phyloP scores from a whole-genome alignment of 2,113 vertebrate species.

The human region DNA sequence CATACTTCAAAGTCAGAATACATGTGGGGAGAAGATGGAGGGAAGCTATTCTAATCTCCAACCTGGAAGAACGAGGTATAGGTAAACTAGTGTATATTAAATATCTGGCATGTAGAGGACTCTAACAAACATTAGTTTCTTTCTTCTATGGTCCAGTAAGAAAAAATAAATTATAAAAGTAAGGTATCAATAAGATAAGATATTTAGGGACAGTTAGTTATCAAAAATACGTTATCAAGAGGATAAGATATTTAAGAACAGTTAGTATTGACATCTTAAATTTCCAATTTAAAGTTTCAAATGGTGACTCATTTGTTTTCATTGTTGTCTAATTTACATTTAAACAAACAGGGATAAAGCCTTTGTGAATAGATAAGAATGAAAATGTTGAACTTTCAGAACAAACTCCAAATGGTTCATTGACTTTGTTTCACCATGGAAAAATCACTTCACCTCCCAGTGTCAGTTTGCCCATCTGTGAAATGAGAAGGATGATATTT shows the following conservation, averaged over 20 bases:
- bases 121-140: background rate
- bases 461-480: slow-evolving; percentile 76
- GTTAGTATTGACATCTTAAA: background rate
- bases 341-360: background rate
- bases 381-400: slow-evolving; percentile 59
- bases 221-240: background rate
- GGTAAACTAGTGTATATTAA: background rate
- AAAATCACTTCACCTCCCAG: slow-evolving; percentile 60
- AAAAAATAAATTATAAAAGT: background rate
- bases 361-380: slow-evolving; percentile 31
- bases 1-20: slow-evolving; percentile 6
- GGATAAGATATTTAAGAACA: background rate
- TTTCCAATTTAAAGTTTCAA: slow-evolving; percentile 2
- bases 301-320: background rate
- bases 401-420: slow-evolving; percentile 63
- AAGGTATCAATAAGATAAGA: background rate
- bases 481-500: slow-evolving; percentile 76
- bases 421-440: slow-evolving; percentile 59
- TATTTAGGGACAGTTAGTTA: background rate
- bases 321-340: background rate
- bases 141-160: background rate
- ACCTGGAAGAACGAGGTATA: background rate
- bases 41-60: background rate
- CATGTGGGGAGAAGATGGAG: background rate
- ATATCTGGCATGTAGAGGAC: background rate